Evolutionary conservation across 23 tunicate species (phyloP).

Genomic region (Halocynthia roretzi): DNA sequence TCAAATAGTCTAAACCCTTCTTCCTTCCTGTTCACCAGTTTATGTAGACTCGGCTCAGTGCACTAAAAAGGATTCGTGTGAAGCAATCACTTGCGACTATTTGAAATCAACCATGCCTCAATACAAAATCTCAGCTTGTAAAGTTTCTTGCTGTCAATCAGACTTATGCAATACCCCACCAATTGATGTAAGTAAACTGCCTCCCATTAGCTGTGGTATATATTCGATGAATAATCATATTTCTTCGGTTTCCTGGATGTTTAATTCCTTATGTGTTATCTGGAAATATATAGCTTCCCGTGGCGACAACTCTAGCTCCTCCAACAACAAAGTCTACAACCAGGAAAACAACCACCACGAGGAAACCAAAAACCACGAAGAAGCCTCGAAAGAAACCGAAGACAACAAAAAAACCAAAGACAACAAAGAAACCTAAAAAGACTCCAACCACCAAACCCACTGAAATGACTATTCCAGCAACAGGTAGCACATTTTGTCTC

Average conservation of each 20-base stretch:
- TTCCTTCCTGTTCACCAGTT: background rate
- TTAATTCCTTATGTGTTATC: background rate
- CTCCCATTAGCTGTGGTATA: background rate
- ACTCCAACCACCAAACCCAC: constrained; percentile 10
- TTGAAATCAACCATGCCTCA: constrained; percentile 2
- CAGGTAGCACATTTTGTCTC: background rate
- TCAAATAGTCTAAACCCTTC: background rate
- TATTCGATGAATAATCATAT: too few relatives aligned
- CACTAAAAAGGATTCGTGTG: constrained; percentile 11
- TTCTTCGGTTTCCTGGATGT: too few relatives aligned
- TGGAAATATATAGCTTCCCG: background rate
- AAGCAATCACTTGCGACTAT: constrained; percentile 11
- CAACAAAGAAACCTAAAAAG: constrained; percentile 13
- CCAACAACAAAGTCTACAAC: background rate
- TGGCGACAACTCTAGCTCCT: background rate
- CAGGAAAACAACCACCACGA: background rate
- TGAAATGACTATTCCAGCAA: background rate
- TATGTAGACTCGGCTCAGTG: constrained; percentile 48
- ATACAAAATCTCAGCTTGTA: constrained; percentile 23
- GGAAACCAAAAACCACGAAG: constrained; percentile 16
- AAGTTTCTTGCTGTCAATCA: constrained; percentile 28
- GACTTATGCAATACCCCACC: constrained; percentile 34
- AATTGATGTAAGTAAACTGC: constrained; percentile 1
- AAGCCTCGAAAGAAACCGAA: background rate
- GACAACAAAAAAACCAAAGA: constrained; percentile 23